Evolutionary conservation across 2,113 vertebrate species (phyloP).

Genomic region (Lasiurus borealis): DNA sequence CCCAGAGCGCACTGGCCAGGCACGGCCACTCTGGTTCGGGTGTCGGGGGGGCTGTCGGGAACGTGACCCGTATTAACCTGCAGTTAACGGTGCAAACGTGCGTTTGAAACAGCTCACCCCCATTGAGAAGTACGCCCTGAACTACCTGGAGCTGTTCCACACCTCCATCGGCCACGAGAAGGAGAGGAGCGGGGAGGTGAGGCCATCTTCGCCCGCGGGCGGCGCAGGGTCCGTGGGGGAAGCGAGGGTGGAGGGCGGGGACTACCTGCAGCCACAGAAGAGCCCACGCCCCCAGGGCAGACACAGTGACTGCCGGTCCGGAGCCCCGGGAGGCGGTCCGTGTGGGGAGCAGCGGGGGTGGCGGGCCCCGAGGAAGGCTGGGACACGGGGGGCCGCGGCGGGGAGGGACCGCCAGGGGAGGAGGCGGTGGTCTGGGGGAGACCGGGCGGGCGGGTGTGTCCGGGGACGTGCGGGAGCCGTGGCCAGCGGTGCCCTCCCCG

Average conservation of each 20-base stretch:
- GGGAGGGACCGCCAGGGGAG: no score
- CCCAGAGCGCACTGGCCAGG: no score
- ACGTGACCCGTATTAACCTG: not conserved
- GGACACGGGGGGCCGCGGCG: fast-evolving
- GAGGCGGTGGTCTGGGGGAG: not conserved
- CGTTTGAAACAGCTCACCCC: slow-evolving; percentile 90
- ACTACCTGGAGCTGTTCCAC: slow-evolving; percentile 93
- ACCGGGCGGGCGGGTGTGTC: not conserved
- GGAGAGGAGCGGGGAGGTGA: slow-evolving; percentile 80
- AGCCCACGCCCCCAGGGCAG: no score
- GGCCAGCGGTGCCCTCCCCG: not conserved
- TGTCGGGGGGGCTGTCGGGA: not conserved
- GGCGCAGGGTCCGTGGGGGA: not conserved
- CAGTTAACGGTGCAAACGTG: slow-evolving; percentile 19
- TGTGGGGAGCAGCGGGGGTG: no score
- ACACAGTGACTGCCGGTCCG: no score
- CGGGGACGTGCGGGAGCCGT: not conserved
- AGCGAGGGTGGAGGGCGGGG: no score
- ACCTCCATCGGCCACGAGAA: slow-evolving; percentile 73
- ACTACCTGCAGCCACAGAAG: no score
- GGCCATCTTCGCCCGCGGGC: not conserved
- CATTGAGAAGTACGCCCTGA: slow-evolving; percentile 93
- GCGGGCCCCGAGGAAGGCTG: not conserved
- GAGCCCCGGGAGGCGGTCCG: no score
- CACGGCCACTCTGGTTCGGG: not conserved